Evolutionary conservation across 2,797 vertebrate genomes (phyloP).

Genomic region (Myiotriccus ornatus): DNA sequence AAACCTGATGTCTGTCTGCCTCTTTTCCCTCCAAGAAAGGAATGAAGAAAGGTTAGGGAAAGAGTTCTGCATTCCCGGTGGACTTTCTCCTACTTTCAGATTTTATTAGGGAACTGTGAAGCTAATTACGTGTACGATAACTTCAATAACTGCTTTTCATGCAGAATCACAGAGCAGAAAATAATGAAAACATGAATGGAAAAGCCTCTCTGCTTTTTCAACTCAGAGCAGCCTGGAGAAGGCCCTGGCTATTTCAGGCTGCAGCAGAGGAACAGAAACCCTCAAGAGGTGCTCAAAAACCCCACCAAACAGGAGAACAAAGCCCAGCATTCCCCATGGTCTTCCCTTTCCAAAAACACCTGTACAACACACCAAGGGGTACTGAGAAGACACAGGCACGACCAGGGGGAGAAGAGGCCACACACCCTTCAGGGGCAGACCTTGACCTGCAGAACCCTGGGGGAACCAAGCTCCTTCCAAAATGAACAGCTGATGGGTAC

Average conservation of each 20-base stretch:
- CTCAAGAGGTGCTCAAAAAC: not conserved
- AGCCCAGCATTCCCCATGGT: not conserved
- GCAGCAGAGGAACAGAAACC: not conserved
- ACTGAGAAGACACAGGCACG: fast-evolving
- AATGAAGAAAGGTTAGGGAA: not conserved
- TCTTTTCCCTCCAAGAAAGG: not conserved
- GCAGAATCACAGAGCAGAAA: slow-evolving; percentile 36
- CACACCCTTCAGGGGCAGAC: fast-evolving
- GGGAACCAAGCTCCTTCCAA: not conserved
- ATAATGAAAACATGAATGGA: not conserved
- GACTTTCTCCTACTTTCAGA: not conserved
- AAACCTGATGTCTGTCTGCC: not conserved
- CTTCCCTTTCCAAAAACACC: not conserved
- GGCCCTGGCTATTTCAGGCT: not conserved
- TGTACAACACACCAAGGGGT: fast-evolving
- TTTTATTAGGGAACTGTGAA: slow-evolving; percentile 25
- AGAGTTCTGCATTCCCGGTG: not conserved
- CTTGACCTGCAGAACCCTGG: not conserved
- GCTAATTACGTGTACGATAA: slow-evolving; percentile 1
- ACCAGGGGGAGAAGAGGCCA: not conserved
- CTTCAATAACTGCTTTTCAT: slow-evolving; percentile 12
- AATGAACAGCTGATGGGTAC: not conserved
- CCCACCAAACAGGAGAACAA: not conserved
- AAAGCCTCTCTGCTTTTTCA: not conserved
- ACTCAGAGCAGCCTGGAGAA: not conserved